Evolutionary conservation across 1,140 invertebrate species (phyloP), one percentile per base, ranked within the genome.

Genomic region (Notospermus geniculatus): DNA sequence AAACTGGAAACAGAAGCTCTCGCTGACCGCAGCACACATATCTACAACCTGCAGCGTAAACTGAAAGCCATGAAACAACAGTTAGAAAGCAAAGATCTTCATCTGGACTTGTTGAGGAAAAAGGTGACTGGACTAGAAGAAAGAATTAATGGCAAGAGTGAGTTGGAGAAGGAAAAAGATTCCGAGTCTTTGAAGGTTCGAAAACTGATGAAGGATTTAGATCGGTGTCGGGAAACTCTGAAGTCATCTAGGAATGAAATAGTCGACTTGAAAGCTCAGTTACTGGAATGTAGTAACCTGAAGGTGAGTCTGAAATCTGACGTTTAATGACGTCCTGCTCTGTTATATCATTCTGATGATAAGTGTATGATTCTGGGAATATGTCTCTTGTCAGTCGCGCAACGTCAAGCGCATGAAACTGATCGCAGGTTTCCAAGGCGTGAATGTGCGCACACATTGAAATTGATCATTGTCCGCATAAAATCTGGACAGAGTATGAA

Each of bases 71-170:
- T 95, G 1, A 84, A 91, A 19, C 93, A 96, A 74, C 92, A 95
- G 76, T 80, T 95, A 17, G 91, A 95, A 75, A 88, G 92, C 64
- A 88, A 93, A 71, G 93, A 96, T 78, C 84, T 96, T 2, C 93
- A 96, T 76, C 80, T 95, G 70, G 93, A 95, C 82, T 84, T 96
- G 46, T 80, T 96, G 22, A 83, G 92, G 25, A 88, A 92, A 66
- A 96, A 96, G 80, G 69, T 80, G 45, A 71, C 73, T 2, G 55
- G 60, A 15, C 54, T 82, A 13, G 80, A 82, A 59, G 80, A 80
- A 54, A 64, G 70, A 30, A 22, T 75, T 9, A 65, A 73, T 29
- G 75, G 75, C 28, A 73, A 71, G 41, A 54, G 64, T 27, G 73
- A 74, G 2, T 57, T 80, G 27, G 73, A 78, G 59, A 69, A 71